Conservation (phyloP, 1,140 invertebrate genomes). For the Lepidostoma basale region DNA sequence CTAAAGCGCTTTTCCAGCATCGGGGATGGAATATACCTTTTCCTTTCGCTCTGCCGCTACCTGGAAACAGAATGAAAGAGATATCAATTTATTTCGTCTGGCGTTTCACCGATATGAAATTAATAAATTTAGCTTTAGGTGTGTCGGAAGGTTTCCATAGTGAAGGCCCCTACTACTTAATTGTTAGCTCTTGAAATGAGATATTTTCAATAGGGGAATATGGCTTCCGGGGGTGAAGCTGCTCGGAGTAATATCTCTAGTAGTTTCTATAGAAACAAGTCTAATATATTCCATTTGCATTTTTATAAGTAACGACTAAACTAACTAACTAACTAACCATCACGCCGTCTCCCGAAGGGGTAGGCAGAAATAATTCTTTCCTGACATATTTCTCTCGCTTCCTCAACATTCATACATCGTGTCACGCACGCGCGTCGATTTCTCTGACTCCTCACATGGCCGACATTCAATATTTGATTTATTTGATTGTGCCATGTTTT, state of each 20-base stretch:
- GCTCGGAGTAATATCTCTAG: background rate
- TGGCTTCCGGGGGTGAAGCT: conserved; percentile 18
- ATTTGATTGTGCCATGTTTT: no score
- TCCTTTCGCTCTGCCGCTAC: background rate
- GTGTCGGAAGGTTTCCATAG: background rate
- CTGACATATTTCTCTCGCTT: no score
- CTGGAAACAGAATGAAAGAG: conserved; percentile 26
- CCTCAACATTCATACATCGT: no score
- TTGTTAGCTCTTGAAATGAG: conserved; percentile 25
- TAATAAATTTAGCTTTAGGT: background rate
- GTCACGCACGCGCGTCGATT: no score
- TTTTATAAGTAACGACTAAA: no score
- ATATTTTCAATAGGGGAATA: conserved; percentile 22
- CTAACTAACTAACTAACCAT: no score
- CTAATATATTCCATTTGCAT: no score
- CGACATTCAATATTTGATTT: no score
- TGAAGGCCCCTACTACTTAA: conserved; percentile 4
- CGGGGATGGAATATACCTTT: conserved; percentile 19
- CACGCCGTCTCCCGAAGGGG: no score
- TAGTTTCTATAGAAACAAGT: no score
- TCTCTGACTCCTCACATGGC: no score
- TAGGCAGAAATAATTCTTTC: no score
- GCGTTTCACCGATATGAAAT: conserved; percentile 22
- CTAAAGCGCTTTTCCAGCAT: conserved; percentile 19
- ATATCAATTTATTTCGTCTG: background rate